Conservation (phyloP, 2,113 vertebrate species). For the Pterophyllum scalare region DNA sequence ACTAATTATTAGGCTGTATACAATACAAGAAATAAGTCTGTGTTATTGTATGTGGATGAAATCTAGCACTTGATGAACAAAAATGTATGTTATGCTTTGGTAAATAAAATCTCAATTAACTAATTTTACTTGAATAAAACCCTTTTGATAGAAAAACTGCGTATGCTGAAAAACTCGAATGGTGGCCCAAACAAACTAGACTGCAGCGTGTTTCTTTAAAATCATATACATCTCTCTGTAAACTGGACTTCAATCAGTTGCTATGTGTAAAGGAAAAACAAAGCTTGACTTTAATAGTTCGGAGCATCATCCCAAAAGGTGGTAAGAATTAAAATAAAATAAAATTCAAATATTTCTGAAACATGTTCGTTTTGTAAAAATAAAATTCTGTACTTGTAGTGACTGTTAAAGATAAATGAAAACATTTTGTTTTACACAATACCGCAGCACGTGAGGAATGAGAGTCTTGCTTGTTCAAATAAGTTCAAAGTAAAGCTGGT, state of each 20-base stretch:
- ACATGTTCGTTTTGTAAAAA: background rate
- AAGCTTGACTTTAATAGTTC: background rate
- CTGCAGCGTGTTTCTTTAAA: background rate
- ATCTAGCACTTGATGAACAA: too few relatives aligned
- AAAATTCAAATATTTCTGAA: background rate
- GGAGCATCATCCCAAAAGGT: background rate
- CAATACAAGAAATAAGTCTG: background rate
- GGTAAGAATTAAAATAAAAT: background rate
- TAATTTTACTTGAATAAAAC: background rate
- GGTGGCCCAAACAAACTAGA: background rate
- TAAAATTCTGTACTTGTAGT: background rate
- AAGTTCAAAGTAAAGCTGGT: background rate
- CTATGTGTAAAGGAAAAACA: background rate
- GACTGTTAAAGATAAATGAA: background rate
- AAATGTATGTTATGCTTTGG: too few relatives aligned
- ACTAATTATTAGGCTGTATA: background rate
- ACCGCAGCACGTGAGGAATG: background rate
- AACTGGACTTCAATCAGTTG: background rate
- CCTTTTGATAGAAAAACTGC: background rate
- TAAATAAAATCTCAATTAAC: too few relatives aligned
- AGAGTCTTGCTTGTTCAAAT: background rate
- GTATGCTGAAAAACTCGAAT: background rate
- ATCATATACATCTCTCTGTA: background rate
- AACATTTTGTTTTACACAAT: background rate
- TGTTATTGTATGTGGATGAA: too few relatives aligned